These are phyloP conservation scores for Muntiacus muntjak DNA, from an alignment of 2,113 vertebrate genomes.

Conservation along the genomic window DNA sequence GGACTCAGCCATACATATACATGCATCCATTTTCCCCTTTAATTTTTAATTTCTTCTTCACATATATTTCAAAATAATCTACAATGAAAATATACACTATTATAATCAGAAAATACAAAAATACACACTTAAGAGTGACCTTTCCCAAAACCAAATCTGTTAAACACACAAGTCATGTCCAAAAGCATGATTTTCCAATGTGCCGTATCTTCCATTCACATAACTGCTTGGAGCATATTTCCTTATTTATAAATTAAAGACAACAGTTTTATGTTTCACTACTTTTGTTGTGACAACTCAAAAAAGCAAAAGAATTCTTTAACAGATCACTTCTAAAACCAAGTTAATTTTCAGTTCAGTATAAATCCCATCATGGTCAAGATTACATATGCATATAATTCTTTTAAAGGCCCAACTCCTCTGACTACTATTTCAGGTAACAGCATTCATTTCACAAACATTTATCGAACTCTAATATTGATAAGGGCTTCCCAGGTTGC, in stretches of 20 bases:
- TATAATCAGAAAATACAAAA: background rate
- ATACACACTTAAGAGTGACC: background rate
- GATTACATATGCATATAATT: background rate
- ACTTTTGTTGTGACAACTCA: background rate
- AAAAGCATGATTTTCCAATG: background rate
- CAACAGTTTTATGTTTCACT: background rate
- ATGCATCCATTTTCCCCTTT: background rate
- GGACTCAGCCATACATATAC: background rate
- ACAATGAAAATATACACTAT: background rate
- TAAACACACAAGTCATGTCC: background rate
- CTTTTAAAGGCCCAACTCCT: background rate
- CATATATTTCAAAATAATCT: background rate
- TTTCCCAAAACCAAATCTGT: background rate
- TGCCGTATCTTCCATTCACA: background rate
- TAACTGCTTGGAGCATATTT: background rate
- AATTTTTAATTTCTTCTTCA: conserved; percentile 17
- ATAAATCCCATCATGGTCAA: background rate
- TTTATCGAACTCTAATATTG: background rate
- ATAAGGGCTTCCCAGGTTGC: background rate
- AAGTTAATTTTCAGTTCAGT: background rate
- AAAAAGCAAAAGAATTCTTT: background rate
- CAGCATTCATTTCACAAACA: background rate
- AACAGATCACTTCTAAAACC: background rate
- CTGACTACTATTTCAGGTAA: background rate
- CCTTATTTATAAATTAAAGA: background rate